These are phyloP conservation scores for Alcedo quadribrachys DNA, from an alignment of 2,797 vertebrate genomes.

Conservation along the genomic window DNA sequence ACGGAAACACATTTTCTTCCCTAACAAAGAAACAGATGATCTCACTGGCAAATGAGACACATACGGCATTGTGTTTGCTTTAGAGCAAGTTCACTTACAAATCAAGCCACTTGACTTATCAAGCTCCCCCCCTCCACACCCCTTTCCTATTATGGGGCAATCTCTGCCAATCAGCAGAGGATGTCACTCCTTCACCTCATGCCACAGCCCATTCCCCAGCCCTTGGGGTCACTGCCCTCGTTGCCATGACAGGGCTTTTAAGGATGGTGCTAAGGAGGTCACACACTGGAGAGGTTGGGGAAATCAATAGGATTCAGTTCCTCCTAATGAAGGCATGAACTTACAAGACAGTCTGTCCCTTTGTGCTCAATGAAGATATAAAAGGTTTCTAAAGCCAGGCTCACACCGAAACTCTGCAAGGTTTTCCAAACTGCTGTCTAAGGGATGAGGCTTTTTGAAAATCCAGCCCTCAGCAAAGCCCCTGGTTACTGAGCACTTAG, in stretches of 20 bases:
- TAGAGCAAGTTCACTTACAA: conserved; percentile 25
- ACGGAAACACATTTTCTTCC: conserved; percentile 58
- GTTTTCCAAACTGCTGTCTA: neutral
- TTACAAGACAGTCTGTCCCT: neutral
- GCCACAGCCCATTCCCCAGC: neutral
- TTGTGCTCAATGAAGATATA: neutral
- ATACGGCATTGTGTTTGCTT: conserved; percentile 41
- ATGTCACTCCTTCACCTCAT: conserved; percentile 8
- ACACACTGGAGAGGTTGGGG: neutral
- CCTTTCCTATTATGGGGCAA: neutral
- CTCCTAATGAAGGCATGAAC: conserved; percentile 19
- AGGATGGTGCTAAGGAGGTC: neutral
- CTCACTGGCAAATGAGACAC: conserved; percentile 61
- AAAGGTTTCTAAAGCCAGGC: neutral
- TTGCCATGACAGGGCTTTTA: conserved; percentile 17
- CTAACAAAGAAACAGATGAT: conserved; percentile 71
- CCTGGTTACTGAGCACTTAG: neutral
- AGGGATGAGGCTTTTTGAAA: neutral
- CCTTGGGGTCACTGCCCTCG: neutral
- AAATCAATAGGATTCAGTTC: conserved; percentile 14
- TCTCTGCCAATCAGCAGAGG: neutral
- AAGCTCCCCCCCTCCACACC: fast-evolving
- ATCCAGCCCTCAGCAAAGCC: neutral
- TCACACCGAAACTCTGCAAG: neutral
- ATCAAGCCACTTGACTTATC: conserved; percentile 64